Conservation (phyloP, 2,888 invertebrate species). For the Yponomeuta cagnagella region DNA sequence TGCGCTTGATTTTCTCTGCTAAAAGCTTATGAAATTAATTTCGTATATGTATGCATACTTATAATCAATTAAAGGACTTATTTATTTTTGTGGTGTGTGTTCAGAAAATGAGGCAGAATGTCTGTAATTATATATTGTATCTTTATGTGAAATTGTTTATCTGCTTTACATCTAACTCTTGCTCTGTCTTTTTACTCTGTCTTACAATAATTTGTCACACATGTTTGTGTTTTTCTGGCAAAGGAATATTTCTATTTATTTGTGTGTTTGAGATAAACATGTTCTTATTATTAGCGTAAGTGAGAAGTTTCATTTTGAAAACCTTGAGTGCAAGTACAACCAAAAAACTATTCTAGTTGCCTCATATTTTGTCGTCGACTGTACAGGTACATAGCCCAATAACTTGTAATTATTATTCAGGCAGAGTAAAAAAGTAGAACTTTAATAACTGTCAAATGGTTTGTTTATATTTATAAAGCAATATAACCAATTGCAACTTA, state of each 20-base stretch:
- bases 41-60: background rate
- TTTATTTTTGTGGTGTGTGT: constrained; percentile 1
- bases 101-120: constrained; percentile 48
- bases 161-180: constrained; percentile 64
- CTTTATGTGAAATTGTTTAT: constrained; percentile 62
- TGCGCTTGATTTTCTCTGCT: background rate
- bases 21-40: background rate
- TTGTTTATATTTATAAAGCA: constrained; percentile 61
- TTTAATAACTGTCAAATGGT: constrained; percentile 53
- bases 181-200: constrained; percentile 59
- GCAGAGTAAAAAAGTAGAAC: constrained; percentile 55
- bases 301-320: background rate
- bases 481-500: constrained; percentile 71
- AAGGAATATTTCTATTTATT: background rate
- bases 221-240: background rate
- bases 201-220: constrained; percentile 5
- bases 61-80: background rate
- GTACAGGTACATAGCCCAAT: background rate
- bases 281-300: background rate
- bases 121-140: constrained; percentile 53
- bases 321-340: background rate
- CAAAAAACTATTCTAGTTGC: background rate
- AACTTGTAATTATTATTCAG: background rate
- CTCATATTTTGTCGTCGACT: background rate
- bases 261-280: background rate